Base-by-base conservation (phyloP, 2,888 invertebrate species). In the Julus scanicus region DNA sequence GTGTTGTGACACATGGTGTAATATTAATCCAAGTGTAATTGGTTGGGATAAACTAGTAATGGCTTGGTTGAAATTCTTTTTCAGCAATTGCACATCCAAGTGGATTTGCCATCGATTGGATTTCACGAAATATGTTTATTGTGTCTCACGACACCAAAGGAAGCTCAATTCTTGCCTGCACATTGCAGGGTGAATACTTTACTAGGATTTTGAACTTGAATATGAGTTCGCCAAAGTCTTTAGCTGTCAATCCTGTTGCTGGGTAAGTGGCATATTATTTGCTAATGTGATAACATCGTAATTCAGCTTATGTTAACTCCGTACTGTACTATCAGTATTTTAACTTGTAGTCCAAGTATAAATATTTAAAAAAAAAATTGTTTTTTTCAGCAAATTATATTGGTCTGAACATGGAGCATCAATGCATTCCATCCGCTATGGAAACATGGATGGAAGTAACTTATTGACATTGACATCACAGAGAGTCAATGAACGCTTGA, bases 31-130 rank as follows among this genome's bases (percentile, higher is more conserved):
- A 29, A 1, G 29, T 29, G 29, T 29, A 29, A 29, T 29, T 29
- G 29, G 29, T 29, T 29, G 29, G 29, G 29, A 29, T 29, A 29
- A 29, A 29, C 29, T 29, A 29, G 29, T 29, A 29, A 29, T 29
- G 29, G 29, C 29, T 29, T 29, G 0, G 20, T 20, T 71, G 9
- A 3, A 1, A 71, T 89, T 86, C 88, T 86, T 87, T 87, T 88
- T 90, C 89, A 93, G 93, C 94, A 84, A 92, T 94, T 89, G 93
- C 93, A 90, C 92, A 93, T 90, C 95, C 95, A 49, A 93, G 94
- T 88, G 97, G 96, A 2, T 94, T 97, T 91, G 96, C 96, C 63
- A 94, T 97, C 89, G 97, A 97, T 93, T 96, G 96, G 96, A 94
- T 96, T 89, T 95, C 96, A 20, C 93, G 94, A 85, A 94, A 96